Evolutionary conservation across 2,797 vertebrate genomes (phyloP).

Genomic region (Spatula versicolor): DNA sequence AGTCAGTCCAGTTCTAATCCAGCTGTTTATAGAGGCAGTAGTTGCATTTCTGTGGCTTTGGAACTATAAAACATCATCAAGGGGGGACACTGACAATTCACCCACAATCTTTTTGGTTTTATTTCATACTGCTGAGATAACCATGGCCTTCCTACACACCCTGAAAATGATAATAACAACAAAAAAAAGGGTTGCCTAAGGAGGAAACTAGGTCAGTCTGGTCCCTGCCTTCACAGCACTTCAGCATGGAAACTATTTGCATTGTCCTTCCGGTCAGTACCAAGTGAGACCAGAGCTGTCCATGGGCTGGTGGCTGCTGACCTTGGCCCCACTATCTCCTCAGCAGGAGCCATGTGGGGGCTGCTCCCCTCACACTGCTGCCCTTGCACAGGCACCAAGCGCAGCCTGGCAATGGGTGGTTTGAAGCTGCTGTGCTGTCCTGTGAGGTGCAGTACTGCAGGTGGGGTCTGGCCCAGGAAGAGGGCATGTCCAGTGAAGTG

Average conservation of each 20-base stretch:
- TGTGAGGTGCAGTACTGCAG: background rate
- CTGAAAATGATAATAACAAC: background rate
- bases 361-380: background rate
- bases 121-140: background rate
- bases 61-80: background rate
- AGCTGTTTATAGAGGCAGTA: background rate
- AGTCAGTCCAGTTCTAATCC: background rate
- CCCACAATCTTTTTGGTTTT: background rate
- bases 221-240: background rate
- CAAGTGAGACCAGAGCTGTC: accelerated
- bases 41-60: background rate
- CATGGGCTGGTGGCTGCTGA: accelerated
- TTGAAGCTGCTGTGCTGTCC: background rate
- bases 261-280: background rate
- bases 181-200: background rate
- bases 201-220: background rate
- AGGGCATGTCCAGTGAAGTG: too few relatives aligned
- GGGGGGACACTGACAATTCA: background rate
- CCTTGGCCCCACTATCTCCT: accelerated
- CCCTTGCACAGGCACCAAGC: accelerated
- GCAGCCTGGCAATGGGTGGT: accelerated
- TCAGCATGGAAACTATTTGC: background rate
- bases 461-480: background rate
- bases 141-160: background rate
- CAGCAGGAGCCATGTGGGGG: accelerated